A percentile compares a stretch with the other conserved stretches of the same genome.
phyloP scores from a whole-genome alignment of 2,888 invertebrate genomes.

The Drosophila gaucha region DNA sequence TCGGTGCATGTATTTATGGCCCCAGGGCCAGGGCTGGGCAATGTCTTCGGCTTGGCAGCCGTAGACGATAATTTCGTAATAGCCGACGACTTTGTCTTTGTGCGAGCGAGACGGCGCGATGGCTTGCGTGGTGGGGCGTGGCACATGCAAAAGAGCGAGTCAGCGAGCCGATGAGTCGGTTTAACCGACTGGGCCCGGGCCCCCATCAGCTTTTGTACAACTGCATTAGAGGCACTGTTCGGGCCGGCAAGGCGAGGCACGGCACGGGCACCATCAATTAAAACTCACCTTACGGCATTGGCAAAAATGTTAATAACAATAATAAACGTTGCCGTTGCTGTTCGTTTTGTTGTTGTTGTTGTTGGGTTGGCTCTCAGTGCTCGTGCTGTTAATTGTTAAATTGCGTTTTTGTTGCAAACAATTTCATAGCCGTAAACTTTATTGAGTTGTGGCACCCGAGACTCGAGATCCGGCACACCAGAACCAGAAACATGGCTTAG shows the following conservation, averaged over 20 bases:
- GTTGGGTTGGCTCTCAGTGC: constrained; percentile 37
- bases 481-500: constrained; percentile 11
- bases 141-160: constrained; percentile 77
- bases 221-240: constrained; percentile 71
- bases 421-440: constrained; percentile 76
- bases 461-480: background rate
- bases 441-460: constrained; percentile 69
- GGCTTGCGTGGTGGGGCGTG: constrained; percentile 62
- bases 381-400: constrained; percentile 80
- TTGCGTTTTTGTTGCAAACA: constrained; percentile 78
- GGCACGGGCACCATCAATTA: constrained; percentile 70
- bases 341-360: constrained; percentile 25
- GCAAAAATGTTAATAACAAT: constrained; percentile 79
- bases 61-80: constrained; percentile 78
- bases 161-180: constrained; percentile 24
- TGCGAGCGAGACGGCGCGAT: constrained; percentile 53
- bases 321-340: constrained; percentile 65
- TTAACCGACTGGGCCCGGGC: constrained; percentile 19
- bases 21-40: constrained; percentile 72
- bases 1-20: constrained; percentile 78
- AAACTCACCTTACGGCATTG: constrained; percentile 72
- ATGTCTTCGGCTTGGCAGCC: constrained; percentile 52
- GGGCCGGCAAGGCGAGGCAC: constrained; percentile 21
- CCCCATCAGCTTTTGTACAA: constrained; percentile 75
- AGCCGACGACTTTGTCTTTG: constrained; percentile 65